A percentile compares a stretch with the other conserved stretches of the same genome.
These are phyloP conservation scores for Xenentodon cancila DNA, from an alignment of 2,797 vertebrate species.

Conservation along the genomic window DNA sequence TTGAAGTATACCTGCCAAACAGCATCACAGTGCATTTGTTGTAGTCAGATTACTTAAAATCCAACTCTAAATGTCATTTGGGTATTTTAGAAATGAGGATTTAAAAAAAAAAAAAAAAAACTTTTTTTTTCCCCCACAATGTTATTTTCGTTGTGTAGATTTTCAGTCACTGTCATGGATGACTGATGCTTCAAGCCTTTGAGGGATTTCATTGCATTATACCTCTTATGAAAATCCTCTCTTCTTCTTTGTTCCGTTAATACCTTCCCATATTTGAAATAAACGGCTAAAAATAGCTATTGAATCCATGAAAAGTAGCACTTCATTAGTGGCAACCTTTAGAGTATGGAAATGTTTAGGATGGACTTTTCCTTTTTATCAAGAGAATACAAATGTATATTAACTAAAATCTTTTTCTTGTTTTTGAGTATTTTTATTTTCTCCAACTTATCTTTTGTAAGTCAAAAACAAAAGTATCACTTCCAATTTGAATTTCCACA, in stretches of 20 bases:
- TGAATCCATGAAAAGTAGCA: conserved; percentile 2
- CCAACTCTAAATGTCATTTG: no score
- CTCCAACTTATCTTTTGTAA: conserved; percentile 44
- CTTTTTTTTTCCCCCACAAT: background rate
- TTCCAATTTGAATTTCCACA: conserved; percentile 30
- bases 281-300: background rate
- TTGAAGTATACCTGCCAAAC: background rate
- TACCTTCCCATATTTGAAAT: background rate
- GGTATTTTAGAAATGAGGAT: background rate
- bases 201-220: no score
- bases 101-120: background rate
- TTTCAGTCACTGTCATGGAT: no score
- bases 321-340: conserved; percentile 8
- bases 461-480: conserved; percentile 18
- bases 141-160: background rate
- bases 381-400: conserved; percentile 42
- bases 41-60: conserved; percentile 2
- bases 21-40: conserved; percentile 4
- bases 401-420: conserved; percentile 7
- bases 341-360: conserved; percentile 35
- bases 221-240: no score
- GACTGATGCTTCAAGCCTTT: no score
- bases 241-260: no score
- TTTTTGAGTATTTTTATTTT: conserved; percentile 11
- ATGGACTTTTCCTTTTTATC: conserved; percentile 55